Base-by-base conservation (phyloP, 2,888 invertebrate species). In the Sphinx pinastri region DNA sequence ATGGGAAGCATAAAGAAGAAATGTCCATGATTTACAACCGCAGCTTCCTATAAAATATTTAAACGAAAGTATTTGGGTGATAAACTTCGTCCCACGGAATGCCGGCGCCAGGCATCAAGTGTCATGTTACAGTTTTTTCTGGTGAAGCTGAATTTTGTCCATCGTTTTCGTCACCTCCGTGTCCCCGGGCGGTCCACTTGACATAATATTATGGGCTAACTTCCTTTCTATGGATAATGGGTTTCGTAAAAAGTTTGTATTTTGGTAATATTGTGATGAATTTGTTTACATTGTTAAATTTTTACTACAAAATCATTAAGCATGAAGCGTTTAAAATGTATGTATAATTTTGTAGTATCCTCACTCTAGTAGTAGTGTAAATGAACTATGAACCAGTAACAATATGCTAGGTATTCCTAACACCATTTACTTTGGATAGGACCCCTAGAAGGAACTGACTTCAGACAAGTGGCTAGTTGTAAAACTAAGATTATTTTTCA, bases 61-160 rank as follows among this genome's bases (percentile, higher is more conserved):
- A 19, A 45, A 19, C 31, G 38, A 10, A 55, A 54, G 60, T 31
- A 51, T 49, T 59, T 19, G 7, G 19, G 68, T 60, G 52, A 63
- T 67, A 54, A 67, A 45, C 38, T 12, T n/a, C 59, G 52, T 68
- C 68, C 16, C 68, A 60, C 68, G 68, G 51, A 59, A 13, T 12
- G 7, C 38, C 31, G 68, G 68, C 68, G 68, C 68, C 68, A 45
- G 16, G 58, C 72, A 74, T 78, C 77, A 78, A 77, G 74, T 75
- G 73, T 79, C 79, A 71, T 71, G 74, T 77, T 75, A 71, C 76
- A 68, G 71, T 68, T 68, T 68, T 68, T 68, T 68, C 45, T 68
- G 55, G 68, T 55, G 45, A 14, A 45, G 19, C 63, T 49, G 47
- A 49, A 49, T 16, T 63, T 49, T 7, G 63, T 25, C 63, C 63